Conservation (phyloP, 2,113 vertebrate genomes). For the Corythoichthys haematopterus region DNA sequence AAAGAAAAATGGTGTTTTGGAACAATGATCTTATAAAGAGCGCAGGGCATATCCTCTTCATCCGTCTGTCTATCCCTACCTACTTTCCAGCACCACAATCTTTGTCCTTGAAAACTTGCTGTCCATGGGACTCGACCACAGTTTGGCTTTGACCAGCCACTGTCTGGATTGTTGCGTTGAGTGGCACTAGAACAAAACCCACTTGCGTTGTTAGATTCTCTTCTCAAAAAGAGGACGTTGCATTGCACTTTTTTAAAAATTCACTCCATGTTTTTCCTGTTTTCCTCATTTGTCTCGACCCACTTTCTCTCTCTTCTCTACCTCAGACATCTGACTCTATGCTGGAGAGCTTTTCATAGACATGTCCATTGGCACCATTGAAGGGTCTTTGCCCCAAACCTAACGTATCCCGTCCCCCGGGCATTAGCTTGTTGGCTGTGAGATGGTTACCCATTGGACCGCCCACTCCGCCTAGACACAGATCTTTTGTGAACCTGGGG, state of each 20-base stretch:
- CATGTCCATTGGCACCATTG: constrained; percentile 98
- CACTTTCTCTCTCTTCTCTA: constrained; percentile 52
- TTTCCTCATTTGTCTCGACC: constrained; percentile 49
- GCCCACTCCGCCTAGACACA: constrained; percentile 75
- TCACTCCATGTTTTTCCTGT: constrained; percentile 9
- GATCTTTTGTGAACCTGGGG: constrained; percentile 90
- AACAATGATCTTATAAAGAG: constrained; percentile 43
- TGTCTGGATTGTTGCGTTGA: constrained; percentile 42
- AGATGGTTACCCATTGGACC: constrained; percentile 73
- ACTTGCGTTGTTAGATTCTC: constrained; percentile 34
- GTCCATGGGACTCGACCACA: constrained; percentile 33
- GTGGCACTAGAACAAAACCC: constrained; percentile 31
- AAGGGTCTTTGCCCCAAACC: constrained; percentile 87
- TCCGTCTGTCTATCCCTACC: constrained; percentile 24
- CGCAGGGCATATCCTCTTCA: constrained; percentile 19
- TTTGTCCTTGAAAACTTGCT: constrained; percentile 41
- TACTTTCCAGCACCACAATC: constrained; percentile 50
- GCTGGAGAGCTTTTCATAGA: constrained; percentile 99
- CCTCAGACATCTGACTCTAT: constrained; percentile 98
- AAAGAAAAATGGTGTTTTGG: constrained; percentile 60
- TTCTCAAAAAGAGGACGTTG: constrained; percentile 35
- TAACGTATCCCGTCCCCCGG: constrained; percentile 71
- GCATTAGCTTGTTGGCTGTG: constrained; percentile 66
- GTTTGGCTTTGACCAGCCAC: constrained; percentile 35
- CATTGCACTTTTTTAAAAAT: constrained; percentile 14